These are phyloP conservation scores for Aleiodes alternator DNA, from an alignment of 2,888 invertebrate genomes.

Conservation along the genomic window DNA sequence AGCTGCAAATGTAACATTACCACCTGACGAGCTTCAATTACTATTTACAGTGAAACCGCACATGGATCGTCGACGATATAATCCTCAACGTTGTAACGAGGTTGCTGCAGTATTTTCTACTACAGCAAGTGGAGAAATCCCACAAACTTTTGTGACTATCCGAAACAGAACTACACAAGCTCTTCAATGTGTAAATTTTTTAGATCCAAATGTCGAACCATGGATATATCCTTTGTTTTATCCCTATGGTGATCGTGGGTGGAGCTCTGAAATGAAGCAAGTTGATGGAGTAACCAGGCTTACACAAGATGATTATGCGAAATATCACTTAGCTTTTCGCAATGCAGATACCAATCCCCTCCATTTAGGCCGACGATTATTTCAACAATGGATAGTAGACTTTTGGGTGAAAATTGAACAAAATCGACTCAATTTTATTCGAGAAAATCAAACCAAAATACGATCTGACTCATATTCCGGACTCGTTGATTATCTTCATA, in stretches of 20 bases:
- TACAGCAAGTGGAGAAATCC: slow-evolving; percentile 37
- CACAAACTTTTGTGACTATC: slow-evolving; percentile 21
- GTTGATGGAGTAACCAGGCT: no score
- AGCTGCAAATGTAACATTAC: neutral
- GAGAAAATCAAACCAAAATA: slow-evolving; percentile 13
- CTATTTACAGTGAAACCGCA: slow-evolving; percentile 36
- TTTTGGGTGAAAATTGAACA: slow-evolving; percentile 12
- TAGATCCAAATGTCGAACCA: slow-evolving; percentile 50
- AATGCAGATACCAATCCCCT: no score
- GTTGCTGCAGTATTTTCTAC: slow-evolving; percentile 49
- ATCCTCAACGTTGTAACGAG: slow-evolving; percentile 22
- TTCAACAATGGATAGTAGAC: slow-evolving; percentile 11
- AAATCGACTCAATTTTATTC: slow-evolving; percentile 44
- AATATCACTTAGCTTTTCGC: neutral
- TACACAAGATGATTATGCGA: neutral
- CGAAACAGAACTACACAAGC: neutral
- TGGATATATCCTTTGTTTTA: slow-evolving; percentile 48
- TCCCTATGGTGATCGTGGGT: slow-evolving; percentile 17
- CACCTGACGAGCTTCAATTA: neutral
- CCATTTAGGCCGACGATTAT: neutral
- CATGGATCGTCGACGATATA: slow-evolving; percentile 49
- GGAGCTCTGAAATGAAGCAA: no score
- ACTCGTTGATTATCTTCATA: neutral
- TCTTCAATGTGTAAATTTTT: slow-evolving; percentile 41
- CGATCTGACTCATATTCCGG: slow-evolving; percentile 5